Evolutionary conservation across 2,113 vertebrate genomes (phyloP), one percentile per base, ranked within the genome.

Genomic region (Pristiophorus japonicus): DNA sequence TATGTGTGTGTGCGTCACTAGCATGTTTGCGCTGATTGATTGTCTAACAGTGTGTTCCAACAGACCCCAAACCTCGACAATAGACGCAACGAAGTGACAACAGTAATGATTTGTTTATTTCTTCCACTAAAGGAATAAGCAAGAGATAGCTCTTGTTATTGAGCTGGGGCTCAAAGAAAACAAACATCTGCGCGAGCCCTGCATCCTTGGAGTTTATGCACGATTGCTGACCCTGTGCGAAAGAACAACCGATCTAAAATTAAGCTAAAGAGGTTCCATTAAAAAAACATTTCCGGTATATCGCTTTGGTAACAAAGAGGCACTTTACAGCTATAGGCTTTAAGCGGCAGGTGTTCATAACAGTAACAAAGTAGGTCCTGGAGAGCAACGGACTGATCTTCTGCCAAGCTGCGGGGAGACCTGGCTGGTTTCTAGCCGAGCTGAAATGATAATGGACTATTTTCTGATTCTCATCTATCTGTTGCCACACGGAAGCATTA

Each of bases 71-170:
- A 51, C 93, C 42, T 70, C 65, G 45, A 47, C 65, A 70, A 94
- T 70, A 45, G 93, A 73, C 22, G 27, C 42, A 67, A 94, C 93
- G 27, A 67, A 47, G 92, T 94, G 93, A 70, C 93, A 94, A 73
- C 93, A 34, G 42, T 47, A 73, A 70, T 45, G 65, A 94, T 94
- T 94, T 94, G 93, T 94, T 94, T 70, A 94, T 51, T 70, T 94
- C 65, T 70, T 51, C 93, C 93, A 94, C 66, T 73, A 70, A 94
- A 93, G 34, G 92, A 38, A 94, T 94, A 70, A 94, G 92, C 42
- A 94, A 51, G 93, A 47, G 93, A 94, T 94, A 70, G 45, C 65
- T 45, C 65, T 0, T 94, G 93, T 94, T 94, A 73, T 94, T 70
- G 66, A 70, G 65, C 34, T 42, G 18, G 66, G 66, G 22, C 66